Evolutionary conservation across 2,113 vertebrate species (phyloP), one percentile per base, ranked within the genome.

Genomic region (Emydura subglobosa): DNA sequence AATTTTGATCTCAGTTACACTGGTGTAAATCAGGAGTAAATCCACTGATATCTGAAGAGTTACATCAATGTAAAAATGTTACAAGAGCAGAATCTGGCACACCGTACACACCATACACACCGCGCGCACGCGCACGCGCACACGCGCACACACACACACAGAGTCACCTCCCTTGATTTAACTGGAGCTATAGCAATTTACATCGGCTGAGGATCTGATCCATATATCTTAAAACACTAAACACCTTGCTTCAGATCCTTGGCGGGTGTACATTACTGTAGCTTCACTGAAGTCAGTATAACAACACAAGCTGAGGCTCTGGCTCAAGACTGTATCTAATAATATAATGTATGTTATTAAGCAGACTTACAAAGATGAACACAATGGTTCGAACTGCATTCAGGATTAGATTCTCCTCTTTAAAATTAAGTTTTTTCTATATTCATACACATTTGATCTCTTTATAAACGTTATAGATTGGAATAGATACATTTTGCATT

Each of bases 81-180:
- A 42, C 19, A 74, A 74, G 22, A 39, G 39, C 72, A 42, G 22
- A 24, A 42, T 24, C 16, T 72, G n/a, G 17, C 8, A 2, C 27
- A 14, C 49, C 10, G 24, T 31, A 7, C 7, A 22, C 51, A 49
- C 1, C 39, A 3, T 39, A 31, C 25, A 19, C 68, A 51, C n/a
- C n/a, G n/a, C n/a, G n/a, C n/a, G n/a, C n/a, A n/a, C n/a, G n/a
- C n/a, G n/a, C n/a, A n/a, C n/a, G n/a, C n/a, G n/a, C n/a, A n/a
- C n/a, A n/a, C n/a, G n/a, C n/a, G n/a, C 12, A 11, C 1, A 9
- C 29, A 10, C 49, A 11, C 42, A 34, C 7, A 3, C 2, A 22
- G 5, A 5, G 5, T 3, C 10, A 47, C 21, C 19, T 54, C 29
- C 29, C 3, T 4, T 2, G n/a, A 68, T 4, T 74, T 86, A 50